These are phyloP conservation scores for Luperina nickerlii DNA, from an alignment of 2,888 invertebrate species.

Conservation along the genomic window DNA sequence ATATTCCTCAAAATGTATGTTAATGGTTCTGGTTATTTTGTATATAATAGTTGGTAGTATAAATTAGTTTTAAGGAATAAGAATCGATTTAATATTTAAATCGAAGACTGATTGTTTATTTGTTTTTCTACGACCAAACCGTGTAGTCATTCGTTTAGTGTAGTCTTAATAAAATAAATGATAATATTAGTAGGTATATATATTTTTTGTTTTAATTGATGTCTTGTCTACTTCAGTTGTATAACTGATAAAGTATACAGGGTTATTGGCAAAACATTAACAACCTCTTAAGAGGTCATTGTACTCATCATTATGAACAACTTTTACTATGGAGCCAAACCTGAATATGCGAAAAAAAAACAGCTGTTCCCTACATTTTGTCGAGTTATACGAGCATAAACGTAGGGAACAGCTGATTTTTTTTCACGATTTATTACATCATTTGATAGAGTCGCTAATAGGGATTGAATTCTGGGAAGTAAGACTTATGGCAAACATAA, in stretches of 20 bases:
- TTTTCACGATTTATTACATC: too few relatives aligned
- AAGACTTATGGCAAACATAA: too few relatives aligned
- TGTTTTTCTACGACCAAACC: neutral
- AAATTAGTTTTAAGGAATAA: neutral
- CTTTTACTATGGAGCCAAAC: too few relatives aligned
- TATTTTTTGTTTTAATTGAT: slow-evolving; percentile 5
- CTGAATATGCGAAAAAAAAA: too few relatives aligned
- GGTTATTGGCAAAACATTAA: too few relatives aligned
- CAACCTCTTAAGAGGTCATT: too few relatives aligned
- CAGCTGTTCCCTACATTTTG: too few relatives aligned
- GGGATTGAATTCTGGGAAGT: too few relatives aligned
- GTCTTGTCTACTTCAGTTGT: neutral
- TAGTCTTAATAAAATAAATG: neutral
- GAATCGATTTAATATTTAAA: neutral
- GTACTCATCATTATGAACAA: too few relatives aligned
- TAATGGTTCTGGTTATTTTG: neutral
- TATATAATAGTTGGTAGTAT: neutral
- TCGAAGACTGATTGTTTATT: neutral
- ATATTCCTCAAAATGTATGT: neutral
- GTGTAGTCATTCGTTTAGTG: neutral
- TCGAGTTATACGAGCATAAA: too few relatives aligned
- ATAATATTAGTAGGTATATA: neutral
- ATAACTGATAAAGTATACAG: neutral
- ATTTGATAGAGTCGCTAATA: too few relatives aligned
- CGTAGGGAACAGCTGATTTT: too few relatives aligned